phyloP scores from a whole-genome alignment of 1,140 invertebrate genomes.

The Listronotus bonariensis region DNA sequence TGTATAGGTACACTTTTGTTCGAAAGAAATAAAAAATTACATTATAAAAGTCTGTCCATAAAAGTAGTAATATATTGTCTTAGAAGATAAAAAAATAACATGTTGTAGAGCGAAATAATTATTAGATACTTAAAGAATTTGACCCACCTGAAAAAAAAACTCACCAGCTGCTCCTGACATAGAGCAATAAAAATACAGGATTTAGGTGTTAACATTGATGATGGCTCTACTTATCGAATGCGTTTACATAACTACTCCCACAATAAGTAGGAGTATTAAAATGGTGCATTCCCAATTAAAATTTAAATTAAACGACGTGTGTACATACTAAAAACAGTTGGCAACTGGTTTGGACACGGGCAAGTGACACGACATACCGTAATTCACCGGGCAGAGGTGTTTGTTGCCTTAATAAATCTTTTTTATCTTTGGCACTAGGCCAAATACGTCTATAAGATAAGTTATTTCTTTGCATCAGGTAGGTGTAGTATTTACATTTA shows the following conservation, averaged over 20 bases:
- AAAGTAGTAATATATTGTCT: too few species aligned
- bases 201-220: too few species aligned
- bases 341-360: constrained; percentile 25
- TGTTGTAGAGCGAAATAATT: too few species aligned
- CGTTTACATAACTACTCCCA: constrained; percentile 1
- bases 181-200: too few species aligned
- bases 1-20: too few species aligned
- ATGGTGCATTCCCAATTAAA: constrained; percentile 24
- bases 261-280: constrained; percentile 16
- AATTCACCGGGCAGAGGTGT: constrained; percentile 30
- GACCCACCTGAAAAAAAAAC: too few species aligned
- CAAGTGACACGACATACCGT: constrained; percentile 19
- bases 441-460: constrained; percentile 15
- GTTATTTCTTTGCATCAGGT: constrained; percentile 18
- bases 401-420: constrained; percentile 32
- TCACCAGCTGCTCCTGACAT: too few species aligned
- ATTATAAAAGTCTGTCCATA: too few species aligned
- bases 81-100: too few species aligned
- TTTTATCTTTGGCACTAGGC: constrained; percentile 26
- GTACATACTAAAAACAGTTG: constrained; percentile 18
- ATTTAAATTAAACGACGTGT: constrained; percentile 7
- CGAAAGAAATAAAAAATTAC: too few species aligned
- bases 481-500: constrained; percentile 4
- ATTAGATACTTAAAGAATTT: too few species aligned
- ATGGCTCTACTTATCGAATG: too few species aligned